Evolutionary conservation across 1,140 invertebrate genomes (phyloP).

Genomic region (Cydia pomonella): DNA sequence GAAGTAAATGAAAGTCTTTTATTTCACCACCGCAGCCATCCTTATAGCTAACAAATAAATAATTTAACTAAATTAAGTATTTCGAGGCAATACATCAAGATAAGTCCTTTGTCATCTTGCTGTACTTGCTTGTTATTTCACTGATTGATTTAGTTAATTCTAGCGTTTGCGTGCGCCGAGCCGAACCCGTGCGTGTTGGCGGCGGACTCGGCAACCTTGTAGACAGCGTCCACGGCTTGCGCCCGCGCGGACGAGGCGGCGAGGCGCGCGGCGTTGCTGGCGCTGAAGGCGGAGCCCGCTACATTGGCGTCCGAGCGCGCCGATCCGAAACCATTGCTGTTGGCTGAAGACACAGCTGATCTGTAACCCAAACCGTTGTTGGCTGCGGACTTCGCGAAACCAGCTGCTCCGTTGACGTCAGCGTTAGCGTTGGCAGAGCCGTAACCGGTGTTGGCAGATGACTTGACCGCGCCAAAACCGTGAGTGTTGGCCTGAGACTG

Average conservation of each 20-base stretch:
- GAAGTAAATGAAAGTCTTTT: slow-evolving; percentile 24
- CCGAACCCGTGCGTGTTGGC: slow-evolving; percentile 60
- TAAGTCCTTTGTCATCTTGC: slow-evolving; percentile 71
- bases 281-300: slow-evolving; percentile 44
- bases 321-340: slow-evolving; percentile 45
- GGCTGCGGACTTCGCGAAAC: slow-evolving; percentile 52
- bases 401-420: slow-evolving; percentile 45
- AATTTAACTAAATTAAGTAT: slow-evolving; percentile 21
- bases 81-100: slow-evolving; percentile 55
- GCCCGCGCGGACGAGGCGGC: slow-evolving; percentile 58
- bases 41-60: slow-evolving; percentile 30
- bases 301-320: slow-evolving; percentile 48
- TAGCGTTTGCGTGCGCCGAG: slow-evolving; percentile 59
- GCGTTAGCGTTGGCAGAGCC: slow-evolving; percentile 55
- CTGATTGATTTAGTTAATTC: slow-evolving; percentile 43
- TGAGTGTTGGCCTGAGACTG: slow-evolving; percentile 32
- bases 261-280: slow-evolving; percentile 50
- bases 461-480: slow-evolving; percentile 33
- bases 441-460: slow-evolving; percentile 41
- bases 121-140: slow-evolving; percentile 54
- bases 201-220: slow-evolving; percentile 60
- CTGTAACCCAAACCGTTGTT: slow-evolving; percentile 50
- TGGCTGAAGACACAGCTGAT: slow-evolving; percentile 46
- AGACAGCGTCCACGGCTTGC: slow-evolving; percentile 55
- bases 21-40: slow-evolving; percentile 4